Evolutionary conservation across 2,113 vertebrate genomes (phyloP).

Genomic region (Paradoxurus hermaphroditus): DNA sequence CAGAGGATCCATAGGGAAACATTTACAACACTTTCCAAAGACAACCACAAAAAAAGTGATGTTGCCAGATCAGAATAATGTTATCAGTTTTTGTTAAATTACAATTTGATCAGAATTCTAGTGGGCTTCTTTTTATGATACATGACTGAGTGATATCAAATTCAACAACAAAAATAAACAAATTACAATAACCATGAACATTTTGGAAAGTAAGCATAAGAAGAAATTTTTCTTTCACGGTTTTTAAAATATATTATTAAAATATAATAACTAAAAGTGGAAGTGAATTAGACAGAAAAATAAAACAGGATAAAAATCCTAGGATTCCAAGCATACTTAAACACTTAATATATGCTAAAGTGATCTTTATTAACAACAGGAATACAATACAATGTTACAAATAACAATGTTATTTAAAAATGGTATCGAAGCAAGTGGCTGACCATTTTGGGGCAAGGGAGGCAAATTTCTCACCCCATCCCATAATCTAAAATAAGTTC

Average conservation of each 20-base stretch:
- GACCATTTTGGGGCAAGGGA: background rate
- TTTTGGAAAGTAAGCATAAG: background rate
- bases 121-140: background rate
- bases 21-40: background rate
- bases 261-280: background rate
- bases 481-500: background rate
- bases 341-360: background rate
- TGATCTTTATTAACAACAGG: constrained; percentile 14
- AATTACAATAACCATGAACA: background rate
- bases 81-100: background rate
- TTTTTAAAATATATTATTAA: constrained; percentile 8
- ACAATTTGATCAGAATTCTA: background rate
- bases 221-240: background rate
- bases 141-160: background rate
- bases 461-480: background rate
- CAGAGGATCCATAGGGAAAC: background rate
- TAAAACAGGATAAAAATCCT: background rate
- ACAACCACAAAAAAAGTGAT: background rate
- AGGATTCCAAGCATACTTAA: background rate
- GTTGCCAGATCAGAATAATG: background rate
- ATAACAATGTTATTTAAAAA: constrained; percentile 25
- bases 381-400: background rate
- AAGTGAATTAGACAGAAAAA: background rate
- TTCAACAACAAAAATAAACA: constrained; percentile 42
- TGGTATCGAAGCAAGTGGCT: background rate